Evolutionary conservation across 2,113 vertebrate genomes (phyloP).

Genomic region (Physeter macrocephalus): DNA sequence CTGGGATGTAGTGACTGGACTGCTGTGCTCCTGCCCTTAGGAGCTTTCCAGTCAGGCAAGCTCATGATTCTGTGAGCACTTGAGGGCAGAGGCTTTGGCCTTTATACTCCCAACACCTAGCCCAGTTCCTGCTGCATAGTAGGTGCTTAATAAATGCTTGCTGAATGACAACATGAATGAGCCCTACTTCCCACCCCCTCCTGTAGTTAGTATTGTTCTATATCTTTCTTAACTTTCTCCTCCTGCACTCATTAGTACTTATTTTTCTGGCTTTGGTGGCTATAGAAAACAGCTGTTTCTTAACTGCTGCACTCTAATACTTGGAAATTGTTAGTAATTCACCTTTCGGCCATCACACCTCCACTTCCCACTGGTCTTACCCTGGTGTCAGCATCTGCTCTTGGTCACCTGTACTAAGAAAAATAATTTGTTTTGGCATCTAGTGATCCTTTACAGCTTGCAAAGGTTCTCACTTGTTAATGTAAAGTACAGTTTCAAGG

Average conservation of each 20-base stretch:
- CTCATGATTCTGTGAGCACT: not conserved
- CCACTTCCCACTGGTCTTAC: not conserved
- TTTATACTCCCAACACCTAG: not conserved
- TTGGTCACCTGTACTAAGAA: not conserved
- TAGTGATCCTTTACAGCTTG: not conserved
- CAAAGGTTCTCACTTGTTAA: not conserved
- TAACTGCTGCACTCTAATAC: not conserved
- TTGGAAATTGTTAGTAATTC: conserved; percentile 16
- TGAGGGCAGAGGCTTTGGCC: not conserved
- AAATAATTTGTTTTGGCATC: not conserved
- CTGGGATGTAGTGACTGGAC: not conserved
- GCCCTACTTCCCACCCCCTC: not conserved
- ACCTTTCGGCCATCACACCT: not conserved
- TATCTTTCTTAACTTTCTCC: not conserved
- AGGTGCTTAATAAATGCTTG: not conserved
- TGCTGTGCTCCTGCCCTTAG: not conserved
- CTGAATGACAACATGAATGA: not conserved
- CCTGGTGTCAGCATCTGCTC: not conserved
- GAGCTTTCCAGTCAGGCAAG: too few relatives aligned
- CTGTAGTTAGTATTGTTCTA: not conserved
- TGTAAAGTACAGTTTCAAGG: not conserved
- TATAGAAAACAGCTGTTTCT: not conserved
- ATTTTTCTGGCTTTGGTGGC: not conserved
- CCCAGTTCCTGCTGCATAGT: not conserved
- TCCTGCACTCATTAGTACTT: not conserved